A percentile compares a stretch with the other conserved stretches of the same genome.
phyloP scores from a whole-genome alignment of 2,113 vertebrate species.

The Phocoena phocoena region DNA sequence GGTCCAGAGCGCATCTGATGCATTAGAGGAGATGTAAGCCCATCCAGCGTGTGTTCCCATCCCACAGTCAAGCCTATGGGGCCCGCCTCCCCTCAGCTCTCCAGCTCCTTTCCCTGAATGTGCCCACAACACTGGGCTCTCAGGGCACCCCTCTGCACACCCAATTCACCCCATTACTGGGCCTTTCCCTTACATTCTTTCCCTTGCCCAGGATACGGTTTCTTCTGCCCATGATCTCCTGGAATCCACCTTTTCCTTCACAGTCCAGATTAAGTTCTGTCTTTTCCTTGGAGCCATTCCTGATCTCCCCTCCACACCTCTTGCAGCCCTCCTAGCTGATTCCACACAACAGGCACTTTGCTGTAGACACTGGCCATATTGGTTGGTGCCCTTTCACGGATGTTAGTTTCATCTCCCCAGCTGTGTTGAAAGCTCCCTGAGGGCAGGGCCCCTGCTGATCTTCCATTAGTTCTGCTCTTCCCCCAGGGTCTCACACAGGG shows the following conservation, averaged over 20 bases:
- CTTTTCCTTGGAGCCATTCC: neutral
- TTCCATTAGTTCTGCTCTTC: neutral
- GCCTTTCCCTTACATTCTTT: neutral
- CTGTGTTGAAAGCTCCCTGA: neutral
- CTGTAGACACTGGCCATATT: neutral
- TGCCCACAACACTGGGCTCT: neutral
- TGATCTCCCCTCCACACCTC: no score
- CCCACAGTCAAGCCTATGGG: neutral
- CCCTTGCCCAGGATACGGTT: neutral
- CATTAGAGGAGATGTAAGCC: no score
- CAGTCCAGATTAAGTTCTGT: neutral
- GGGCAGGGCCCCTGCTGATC: neutral
- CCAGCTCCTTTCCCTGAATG: neutral
- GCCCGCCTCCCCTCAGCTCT: neutral
- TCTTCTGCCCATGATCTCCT: neutral
- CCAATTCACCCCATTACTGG: neutral
- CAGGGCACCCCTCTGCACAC: accelerated
- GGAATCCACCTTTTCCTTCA: neutral
- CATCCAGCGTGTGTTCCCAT: accelerated
- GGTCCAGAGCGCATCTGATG: neutral
- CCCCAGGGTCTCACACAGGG: neutral
- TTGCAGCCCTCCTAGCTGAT: neutral
- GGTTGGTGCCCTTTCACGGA: neutral
- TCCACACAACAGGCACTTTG: neutral
- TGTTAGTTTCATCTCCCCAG: neutral